A percentile compares a stretch with the other conserved stretches of the same genome.
Conservation (phyloP, 1,140 invertebrate species). For the Heterodera schachtii region DNA sequence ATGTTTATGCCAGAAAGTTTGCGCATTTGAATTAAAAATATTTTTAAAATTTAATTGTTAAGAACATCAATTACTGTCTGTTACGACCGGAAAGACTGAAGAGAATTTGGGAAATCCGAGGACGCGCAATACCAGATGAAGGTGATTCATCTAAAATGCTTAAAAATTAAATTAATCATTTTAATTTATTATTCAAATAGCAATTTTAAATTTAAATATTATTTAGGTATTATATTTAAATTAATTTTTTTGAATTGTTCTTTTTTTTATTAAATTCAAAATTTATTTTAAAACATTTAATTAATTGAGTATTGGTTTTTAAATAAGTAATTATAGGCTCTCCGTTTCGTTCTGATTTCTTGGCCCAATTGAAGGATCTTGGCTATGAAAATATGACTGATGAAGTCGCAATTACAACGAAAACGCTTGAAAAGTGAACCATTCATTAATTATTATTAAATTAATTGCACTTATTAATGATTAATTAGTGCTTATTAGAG, state of each 20-base stretch:
- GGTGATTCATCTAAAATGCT: no score
- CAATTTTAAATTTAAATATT: no score
- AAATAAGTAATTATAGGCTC: no score
- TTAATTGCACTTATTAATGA: no score
- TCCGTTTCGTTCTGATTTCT: slow-evolving; percentile 55
- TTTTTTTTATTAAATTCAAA: no score
- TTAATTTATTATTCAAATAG: no score
- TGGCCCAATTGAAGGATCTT: slow-evolving; percentile 50
- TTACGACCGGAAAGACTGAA: slow-evolving; percentile 57
- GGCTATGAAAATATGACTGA: slow-evolving; percentile 58
- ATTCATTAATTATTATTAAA: no score
- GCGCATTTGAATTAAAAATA: background rate
- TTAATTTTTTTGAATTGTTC: background rate
- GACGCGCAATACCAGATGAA: slow-evolving; percentile 60
- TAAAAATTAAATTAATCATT: no score
- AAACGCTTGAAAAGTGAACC: slow-evolving; percentile 53
- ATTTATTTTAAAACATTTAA: no score
- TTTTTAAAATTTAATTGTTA: slow-evolving; percentile 23
- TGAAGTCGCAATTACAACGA: slow-evolving; percentile 56
- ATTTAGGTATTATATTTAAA: background rate
- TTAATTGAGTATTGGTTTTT: no score
- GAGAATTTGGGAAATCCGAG: slow-evolving; percentile 61
- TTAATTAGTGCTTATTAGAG: no score
- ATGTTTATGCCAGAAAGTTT: slow-evolving; percentile 59
- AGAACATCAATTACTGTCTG: slow-evolving; percentile 59